Conservation (phyloP, 1,140 invertebrate genomes). For the Pachyrhynchus sulphureomaculatus region DNA sequence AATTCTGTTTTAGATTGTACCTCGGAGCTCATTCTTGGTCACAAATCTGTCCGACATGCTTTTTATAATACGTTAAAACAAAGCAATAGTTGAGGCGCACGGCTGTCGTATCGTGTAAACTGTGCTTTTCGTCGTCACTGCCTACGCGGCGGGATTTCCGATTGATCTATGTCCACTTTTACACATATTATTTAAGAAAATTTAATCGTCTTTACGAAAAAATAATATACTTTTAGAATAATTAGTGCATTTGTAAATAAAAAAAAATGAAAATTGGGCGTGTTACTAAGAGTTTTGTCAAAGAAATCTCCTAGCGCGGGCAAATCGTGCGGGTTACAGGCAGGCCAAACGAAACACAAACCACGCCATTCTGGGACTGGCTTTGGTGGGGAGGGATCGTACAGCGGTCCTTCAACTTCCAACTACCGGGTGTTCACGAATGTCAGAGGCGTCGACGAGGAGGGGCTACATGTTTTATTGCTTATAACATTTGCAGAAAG, state of each 20-base stretch:
- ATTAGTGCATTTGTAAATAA: conserved; percentile 19
- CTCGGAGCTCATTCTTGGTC: conserved; percentile 34
- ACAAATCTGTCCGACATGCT: conserved; percentile 19
- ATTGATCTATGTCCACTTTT: conserved; percentile 12
- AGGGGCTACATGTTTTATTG: not conserved
- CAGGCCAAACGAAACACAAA: conserved; percentile 47
- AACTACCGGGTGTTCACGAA: conserved; percentile 19
- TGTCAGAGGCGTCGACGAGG: conserved; percentile 9
- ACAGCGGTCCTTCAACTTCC: conserved; percentile 27
- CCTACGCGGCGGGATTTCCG: conserved; percentile 1
- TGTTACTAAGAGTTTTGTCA: conserved; percentile 34
- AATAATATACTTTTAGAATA: not conserved
- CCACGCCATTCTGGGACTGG: conserved; percentile 51
- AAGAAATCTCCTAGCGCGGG: conserved; percentile 40
- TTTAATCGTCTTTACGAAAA: not conserved
- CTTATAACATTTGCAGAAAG: not conserved
- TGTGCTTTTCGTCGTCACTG: conserved; percentile 16
- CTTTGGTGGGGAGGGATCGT: conserved; percentile 42
- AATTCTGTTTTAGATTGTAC: conserved; percentile 23
- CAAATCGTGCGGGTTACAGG: conserved; percentile 44
- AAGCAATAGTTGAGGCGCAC: not conserved
- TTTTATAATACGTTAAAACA: conserved; percentile 4
- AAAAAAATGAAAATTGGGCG: conserved; percentile 43
- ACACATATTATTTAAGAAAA: conserved; percentile 8
- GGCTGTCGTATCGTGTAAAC: conserved; percentile 16